Percentiles rank a stretch among this genome's conserved stretches.
Evolutionary conservation across 2,797 vertebrate genomes (phyloP).

Genomic region (Sandelia bainsii): DNA sequence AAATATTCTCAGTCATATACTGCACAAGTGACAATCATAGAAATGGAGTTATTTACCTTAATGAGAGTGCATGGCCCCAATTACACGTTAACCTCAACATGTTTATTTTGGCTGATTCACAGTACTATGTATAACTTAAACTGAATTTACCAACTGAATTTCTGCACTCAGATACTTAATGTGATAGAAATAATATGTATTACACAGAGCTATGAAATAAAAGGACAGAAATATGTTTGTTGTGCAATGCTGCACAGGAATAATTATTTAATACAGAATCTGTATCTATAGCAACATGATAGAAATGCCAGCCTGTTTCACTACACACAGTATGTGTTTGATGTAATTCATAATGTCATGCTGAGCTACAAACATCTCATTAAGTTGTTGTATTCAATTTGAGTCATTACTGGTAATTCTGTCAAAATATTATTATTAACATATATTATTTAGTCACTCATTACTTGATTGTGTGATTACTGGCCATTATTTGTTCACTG

Average conservation of each 20-base stretch:
- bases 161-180: neutral
- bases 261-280: neutral
- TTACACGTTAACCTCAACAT: constrained; percentile 41
- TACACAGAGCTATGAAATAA: neutral
- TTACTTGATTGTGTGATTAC: neutral
- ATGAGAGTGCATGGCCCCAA: constrained; percentile 7
- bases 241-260: neutral
- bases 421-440: neutral
- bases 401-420: neutral
- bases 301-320: neutral
- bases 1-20: constrained; percentile 42
- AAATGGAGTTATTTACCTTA: constrained; percentile 35
- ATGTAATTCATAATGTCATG: neutral
- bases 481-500: neutral
- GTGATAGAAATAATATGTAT: neutral
- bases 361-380: neutral
- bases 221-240: constrained; percentile 7
- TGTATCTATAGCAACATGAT: constrained; percentile 2
- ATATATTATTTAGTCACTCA: neutral
- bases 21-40: constrained; percentile 45
- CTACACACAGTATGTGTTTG: neutral
- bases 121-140: neutral
- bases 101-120: constrained; percentile 19
- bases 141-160: constrained; percentile 3
- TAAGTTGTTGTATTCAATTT: constrained; percentile 10